Conservation (phyloP, 2,888 invertebrate genomes). For the Apamea monoglypha region DNA sequence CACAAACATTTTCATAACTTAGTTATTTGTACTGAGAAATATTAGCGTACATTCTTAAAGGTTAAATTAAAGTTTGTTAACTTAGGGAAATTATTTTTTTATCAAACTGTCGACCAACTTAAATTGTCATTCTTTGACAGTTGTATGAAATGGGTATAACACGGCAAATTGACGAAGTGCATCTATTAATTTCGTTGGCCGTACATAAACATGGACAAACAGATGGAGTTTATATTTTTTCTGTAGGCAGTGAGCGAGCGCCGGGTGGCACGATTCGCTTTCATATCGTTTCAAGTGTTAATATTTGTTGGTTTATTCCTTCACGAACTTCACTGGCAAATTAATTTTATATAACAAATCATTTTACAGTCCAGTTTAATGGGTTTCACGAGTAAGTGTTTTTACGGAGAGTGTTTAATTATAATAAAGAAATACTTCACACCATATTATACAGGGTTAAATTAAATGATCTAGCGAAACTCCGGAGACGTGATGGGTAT, state of each 20-base stretch:
- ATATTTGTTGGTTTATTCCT: conserved; percentile 74
- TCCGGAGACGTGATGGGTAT: too few species aligned
- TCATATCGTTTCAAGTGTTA: conserved; percentile 75
- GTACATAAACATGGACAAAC: conserved; percentile 42
- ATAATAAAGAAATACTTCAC: not conserved
- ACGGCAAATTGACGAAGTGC: not conserved
- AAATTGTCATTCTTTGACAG: not conserved
- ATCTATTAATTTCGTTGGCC: not conserved
- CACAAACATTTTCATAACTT: not conserved
- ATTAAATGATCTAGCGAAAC: too few species aligned
- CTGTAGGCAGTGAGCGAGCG: conserved; percentile 15
- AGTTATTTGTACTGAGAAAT: not conserved
- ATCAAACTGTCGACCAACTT: not conserved
- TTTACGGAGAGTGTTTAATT: not conserved
- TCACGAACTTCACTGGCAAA: conserved; percentile 63
- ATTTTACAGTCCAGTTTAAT: conserved; percentile 36
- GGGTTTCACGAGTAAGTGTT: conserved; percentile 7
- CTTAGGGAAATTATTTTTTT: not conserved
- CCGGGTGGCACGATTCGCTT: conserved; percentile 66
- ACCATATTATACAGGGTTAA: not conserved
- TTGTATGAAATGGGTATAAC: not conserved
- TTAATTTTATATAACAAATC: conserved; percentile 54
- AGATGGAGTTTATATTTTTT: conserved; percentile 44
- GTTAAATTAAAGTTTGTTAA: not conserved
- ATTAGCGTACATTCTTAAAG: not conserved